Base-by-base conservation (phyloP, 2,797 vertebrate species). In the Oophaga sylvatica region DNA sequence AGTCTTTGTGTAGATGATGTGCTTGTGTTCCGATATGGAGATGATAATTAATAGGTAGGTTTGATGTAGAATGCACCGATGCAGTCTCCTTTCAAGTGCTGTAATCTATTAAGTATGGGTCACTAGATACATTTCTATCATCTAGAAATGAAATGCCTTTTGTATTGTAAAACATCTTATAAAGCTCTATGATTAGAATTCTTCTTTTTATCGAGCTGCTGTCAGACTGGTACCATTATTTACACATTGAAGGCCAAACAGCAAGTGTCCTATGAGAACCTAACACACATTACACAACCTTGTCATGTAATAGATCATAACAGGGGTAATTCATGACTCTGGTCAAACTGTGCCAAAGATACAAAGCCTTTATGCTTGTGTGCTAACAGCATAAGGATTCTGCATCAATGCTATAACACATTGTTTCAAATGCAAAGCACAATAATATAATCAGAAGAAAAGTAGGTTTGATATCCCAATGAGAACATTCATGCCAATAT, bases 171-270 rank as follows among this genome's bases (percentile, higher is more conserved):
- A 87, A 83, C 75, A 77, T 60, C 81, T 78, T 85, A 35, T 83
- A 68, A 75, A 86, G 63, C 79, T 31, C 16, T 60, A 53, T 86
- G 86, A 86, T 89, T 89, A 86, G 80, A 89, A 86, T 86, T 86
- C 73, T 19, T 78, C 80, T 85, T 85, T 85, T 89, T 83, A 89
- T 89, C 81, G 88, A 86, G 48, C 79, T 86, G 35, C 84, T 89
- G 88, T 89, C 84, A 89, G 56, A 31, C 19, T 62, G 63, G 84
- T 76, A 79, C 84, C 84, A 82, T 89, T 89, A 89, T 86, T 86
- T 89, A 89, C 84, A 86, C 84, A 83, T 26, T 89, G 83, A 86
- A 89, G 88, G 88, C 88, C 84, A 89, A 82, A 86, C 68, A 89
- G 70, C 48, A 53, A 89, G 80, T 86, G 79, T 86, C 84, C 63